phyloP scores from a whole-genome alignment of 2,888 invertebrate genomes.

The Spatulosminthurus flaviceps region DNA sequence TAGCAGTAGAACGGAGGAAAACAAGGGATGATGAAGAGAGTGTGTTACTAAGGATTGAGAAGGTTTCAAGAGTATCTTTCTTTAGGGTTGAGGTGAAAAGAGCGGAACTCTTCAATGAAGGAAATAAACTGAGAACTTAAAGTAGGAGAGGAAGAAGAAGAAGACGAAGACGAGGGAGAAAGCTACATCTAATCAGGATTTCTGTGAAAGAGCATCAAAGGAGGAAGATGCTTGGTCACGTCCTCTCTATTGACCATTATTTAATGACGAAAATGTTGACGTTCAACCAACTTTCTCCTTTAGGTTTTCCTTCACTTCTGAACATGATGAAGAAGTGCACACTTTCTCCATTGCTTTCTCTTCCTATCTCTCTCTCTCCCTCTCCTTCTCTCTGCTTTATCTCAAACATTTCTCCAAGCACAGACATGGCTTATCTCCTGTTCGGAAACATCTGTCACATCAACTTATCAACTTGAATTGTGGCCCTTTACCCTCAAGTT shows the following conservation, averaged over 20 bases:
- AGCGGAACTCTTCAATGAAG: neutral
- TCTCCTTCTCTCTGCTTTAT: neutral
- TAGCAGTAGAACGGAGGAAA: neutral
- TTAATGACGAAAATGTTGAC: slow-evolving; percentile 35
- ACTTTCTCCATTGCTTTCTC: neutral
- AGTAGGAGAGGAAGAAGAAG: no score
- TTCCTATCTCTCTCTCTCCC: neutral
- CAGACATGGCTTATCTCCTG: slow-evolving; percentile 37
- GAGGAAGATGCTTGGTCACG: slow-evolving; percentile 27
- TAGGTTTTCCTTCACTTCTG: neutral
- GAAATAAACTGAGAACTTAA: slow-evolving; percentile 26
- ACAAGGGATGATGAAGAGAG: neutral
- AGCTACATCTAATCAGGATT: slow-evolving; percentile 20
- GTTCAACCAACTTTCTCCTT: neutral
- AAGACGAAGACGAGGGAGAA: no score
- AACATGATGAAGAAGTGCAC: neutral
- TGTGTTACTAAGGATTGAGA: neutral
- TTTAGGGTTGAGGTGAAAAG: neutral
- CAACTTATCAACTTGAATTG: slow-evolving; percentile 37
- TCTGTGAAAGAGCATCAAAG: slow-evolving; percentile 26
- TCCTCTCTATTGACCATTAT: slow-evolving; percentile 30
- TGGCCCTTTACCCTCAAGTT: neutral
- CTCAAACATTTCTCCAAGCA: neutral
- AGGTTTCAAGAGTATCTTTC: neutral
- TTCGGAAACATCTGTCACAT: slow-evolving; percentile 39